Conservation (phyloP, 2,888 invertebrate genomes). For the Aporophyla nigra region DNA sequence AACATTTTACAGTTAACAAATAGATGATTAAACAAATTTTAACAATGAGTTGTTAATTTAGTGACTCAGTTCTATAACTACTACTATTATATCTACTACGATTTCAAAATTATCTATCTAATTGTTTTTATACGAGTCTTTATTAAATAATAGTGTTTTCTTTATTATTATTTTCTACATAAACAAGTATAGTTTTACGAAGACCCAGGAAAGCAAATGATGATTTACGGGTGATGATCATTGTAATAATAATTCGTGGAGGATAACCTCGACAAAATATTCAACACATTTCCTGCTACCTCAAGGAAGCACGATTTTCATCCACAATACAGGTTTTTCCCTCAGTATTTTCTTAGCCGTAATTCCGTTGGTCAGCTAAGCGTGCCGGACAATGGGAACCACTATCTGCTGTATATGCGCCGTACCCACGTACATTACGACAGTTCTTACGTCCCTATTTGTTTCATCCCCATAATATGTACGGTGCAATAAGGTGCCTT, state of each 20-base stretch:
- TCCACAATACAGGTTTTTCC: slow-evolving; percentile 58
- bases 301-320: slow-evolving; percentile 64
- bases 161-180: neutral
- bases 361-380: slow-evolving; percentile 81
- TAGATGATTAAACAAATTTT: neutral
- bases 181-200: neutral
- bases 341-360: slow-evolving; percentile 65
- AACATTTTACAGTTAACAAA: neutral
- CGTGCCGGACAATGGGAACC: slow-evolving; percentile 82
- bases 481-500: slow-evolving; percentile 84
- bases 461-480: slow-evolving; percentile 81
- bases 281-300: slow-evolving; percentile 2
- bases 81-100: too few species aligned
- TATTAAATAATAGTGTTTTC: neutral
- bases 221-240: too few species aligned
- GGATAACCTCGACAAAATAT: slow-evolving; percentile 20
- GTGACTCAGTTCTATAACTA: neutral
- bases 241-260: too few species aligned
- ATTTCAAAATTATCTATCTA: neutral
- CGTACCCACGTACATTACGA: slow-evolving; percentile 75
- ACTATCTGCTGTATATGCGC: slow-evolving; percentile 73
- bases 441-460: slow-evolving; percentile 81
- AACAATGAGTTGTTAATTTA: neutral
- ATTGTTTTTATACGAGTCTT: too few species aligned
- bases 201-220: too few species aligned